Evolutionary conservation across 2,888 invertebrate species (phyloP), one percentile per base, ranked within the genome.

Genomic region (Latheticus oryzae): DNA sequence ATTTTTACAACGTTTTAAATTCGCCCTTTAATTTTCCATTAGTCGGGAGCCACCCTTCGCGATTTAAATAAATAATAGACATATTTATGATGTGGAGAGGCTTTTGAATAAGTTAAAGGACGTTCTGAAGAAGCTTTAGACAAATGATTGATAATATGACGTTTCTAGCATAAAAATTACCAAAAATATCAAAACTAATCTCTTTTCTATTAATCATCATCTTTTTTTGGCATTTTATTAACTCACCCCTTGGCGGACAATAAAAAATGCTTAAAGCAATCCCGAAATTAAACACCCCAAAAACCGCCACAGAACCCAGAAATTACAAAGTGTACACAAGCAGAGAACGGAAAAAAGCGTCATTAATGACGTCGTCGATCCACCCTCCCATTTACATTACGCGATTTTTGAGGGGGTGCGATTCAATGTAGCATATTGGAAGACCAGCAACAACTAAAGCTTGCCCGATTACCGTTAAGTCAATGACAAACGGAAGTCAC

Each of bases 21-120:
- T 70, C 65, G 61, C 69, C 69, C 71, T 66, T 68, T 65, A 70
- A 71, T 70, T 70, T 66, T 60, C 65, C 63, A 69, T 70, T 65
- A 69, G 47, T 33, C 38, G 54, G 45, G 48, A 47, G 42, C n/a
- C 68, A 68, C 69, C 69, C 72, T 69, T 68, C 65, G 63, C 65
- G 68, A 73, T 73, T 73, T 73, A 72, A 74, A 74, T 74, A 74
- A 74, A 71, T 73, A 72, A 74, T 73, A 68, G 63, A 62, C 63
- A 67, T 74, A 73, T 73, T 74, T 73, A 73, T 71, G 74, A 72
- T 71, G 73, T 69, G 69, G 70, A 69, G 63, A 69, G 67, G 62
- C 61, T 61, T 63, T 64, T 71, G 67, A 71, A 71, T 71, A 71
- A 70, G 63, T 68, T 68, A 70, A 63, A 58, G 63, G 42, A 54